Percentiles rank a stretch among this genome's conserved stretches.
These are phyloP conservation scores for Chelon auratus DNA, from an alignment of 2,797 vertebrate species.

Conservation along the genomic window DNA sequence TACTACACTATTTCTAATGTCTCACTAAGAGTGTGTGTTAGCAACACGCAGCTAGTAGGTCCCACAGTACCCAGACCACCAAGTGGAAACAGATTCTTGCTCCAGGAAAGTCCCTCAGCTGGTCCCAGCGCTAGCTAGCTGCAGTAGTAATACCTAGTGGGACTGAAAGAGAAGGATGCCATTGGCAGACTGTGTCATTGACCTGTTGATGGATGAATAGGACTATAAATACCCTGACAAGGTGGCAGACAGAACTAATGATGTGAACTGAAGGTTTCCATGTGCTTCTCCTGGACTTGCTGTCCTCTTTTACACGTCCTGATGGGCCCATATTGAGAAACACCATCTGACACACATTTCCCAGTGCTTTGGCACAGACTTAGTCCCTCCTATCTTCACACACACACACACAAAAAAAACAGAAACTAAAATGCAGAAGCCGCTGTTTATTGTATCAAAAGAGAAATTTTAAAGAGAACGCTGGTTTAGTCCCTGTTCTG, in stretches of 20 bases:
- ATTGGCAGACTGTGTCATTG: conserved; percentile 85
- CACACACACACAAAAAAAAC: not conserved
- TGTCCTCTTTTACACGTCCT: conserved; percentile 77
- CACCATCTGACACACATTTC: conserved; percentile 62
- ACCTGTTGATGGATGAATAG: conserved; percentile 86
- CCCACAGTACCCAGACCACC: conserved; percentile 63
- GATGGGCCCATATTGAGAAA: conserved; percentile 58
- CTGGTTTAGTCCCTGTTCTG: conserved; percentile 41
- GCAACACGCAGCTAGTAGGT: conserved; percentile 31
- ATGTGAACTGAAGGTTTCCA: conserved; percentile 84
- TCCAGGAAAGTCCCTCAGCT: conserved; percentile 71
- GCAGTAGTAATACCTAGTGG: conserved; percentile 62
- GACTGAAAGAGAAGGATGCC: conserved; percentile 77
- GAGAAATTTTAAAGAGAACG: conserved; percentile 28
- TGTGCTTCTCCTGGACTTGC: conserved; percentile 75
- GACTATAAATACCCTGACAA: conserved; percentile 86
- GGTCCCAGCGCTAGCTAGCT: conserved; percentile 58
- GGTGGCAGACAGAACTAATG: conserved; percentile 85
- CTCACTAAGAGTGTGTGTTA: conserved; percentile 26
- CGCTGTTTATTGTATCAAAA: conserved; percentile 18
- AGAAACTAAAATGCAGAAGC: conserved; percentile 25
- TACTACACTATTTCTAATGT: conserved; percentile 42
- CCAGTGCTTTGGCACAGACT: conserved; percentile 40
- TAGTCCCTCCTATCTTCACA: conserved; percentile 15
- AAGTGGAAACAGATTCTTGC: conserved; percentile 62